These are phyloP conservation scores for Caenorhabditis brenneri DNA, from an alignment of 1,140 invertebrate genomes.

Conservation along the genomic window DNA sequence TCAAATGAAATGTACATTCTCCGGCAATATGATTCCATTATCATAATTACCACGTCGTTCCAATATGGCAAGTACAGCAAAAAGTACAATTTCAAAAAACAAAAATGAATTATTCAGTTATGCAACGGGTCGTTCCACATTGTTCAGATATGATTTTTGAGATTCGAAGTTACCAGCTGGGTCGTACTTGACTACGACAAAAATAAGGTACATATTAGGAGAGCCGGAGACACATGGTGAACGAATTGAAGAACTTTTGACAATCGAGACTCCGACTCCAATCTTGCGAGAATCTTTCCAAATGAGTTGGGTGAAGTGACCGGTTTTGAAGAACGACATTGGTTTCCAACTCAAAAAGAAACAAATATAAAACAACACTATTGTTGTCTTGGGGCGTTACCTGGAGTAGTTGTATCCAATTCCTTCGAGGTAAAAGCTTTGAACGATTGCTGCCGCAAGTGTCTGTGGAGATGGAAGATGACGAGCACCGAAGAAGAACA, in stretches of 20 bases:
- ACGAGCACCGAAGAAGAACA: conserved; percentile 53
- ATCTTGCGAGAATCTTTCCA: conserved; percentile 50
- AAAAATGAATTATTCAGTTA: background rate
- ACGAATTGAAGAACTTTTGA: conserved; percentile 29
- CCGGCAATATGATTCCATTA: background rate
- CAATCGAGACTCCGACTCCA: conserved; percentile 49
- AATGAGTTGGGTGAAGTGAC: conserved; percentile 56
- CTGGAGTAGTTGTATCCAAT: conserved; percentile 51
- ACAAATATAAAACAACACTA: background rate
- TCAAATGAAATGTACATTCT: background rate
- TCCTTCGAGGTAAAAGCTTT: conserved; percentile 54
- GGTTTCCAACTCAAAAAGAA: conserved; percentile 45
- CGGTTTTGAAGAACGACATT: conserved; percentile 43
- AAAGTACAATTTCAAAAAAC: no score
- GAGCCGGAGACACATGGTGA: conserved; percentile 41
- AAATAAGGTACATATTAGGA: conserved; percentile 40
- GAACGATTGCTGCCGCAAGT: conserved; percentile 35
- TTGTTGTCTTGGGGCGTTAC: no score
- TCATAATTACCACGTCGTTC: conserved; percentile 25
- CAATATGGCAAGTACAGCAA: background rate
- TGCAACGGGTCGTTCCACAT: background rate
- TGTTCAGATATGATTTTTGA: conserved; percentile 8
- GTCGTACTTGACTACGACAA: conserved; percentile 57
- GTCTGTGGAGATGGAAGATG: conserved; percentile 37
- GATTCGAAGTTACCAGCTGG: conserved; percentile 51